Percentiles rank a stretch among this genome's conserved stretches.
These are phyloP conservation scores for Aradophagus sp. DNA, from an alignment of 1,140 invertebrate species.

Conservation along the genomic window DNA sequence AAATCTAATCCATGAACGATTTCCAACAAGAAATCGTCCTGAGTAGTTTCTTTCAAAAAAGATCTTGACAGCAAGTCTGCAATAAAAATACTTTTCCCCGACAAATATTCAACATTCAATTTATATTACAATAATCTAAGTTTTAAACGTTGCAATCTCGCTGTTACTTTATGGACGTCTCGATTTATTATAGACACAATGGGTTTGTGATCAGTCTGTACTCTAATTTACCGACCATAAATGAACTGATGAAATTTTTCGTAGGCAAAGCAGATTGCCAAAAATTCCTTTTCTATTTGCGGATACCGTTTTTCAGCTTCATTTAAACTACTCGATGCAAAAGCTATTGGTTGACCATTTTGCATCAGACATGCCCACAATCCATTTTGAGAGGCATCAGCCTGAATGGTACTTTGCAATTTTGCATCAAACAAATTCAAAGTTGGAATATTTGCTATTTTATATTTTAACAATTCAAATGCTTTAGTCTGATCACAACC, in stretches of 20 bases:
- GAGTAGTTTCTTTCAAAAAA: too few relatives aligned
- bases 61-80: too few relatives aligned
- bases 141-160: too few relatives aligned
- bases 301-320: constrained; percentile 64
- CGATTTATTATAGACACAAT: constrained; percentile 43
- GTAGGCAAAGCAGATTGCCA: constrained; percentile 64
- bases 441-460: constrained; percentile 53
- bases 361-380: constrained; percentile 70
- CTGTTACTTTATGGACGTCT: too few relatives aligned
- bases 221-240: constrained; percentile 54
- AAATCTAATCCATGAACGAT: too few relatives aligned
- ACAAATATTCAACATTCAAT: too few relatives aligned
- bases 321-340: constrained; percentile 45
- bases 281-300: constrained; percentile 71
- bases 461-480: constrained; percentile 57
- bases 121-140: too few relatives aligned
- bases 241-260: constrained; percentile 63
- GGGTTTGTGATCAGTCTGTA: constrained; percentile 68
- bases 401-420: constrained; percentile 56
- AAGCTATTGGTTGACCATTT: constrained; percentile 43
- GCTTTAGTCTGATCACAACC: too few relatives aligned
- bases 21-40: too few relatives aligned
- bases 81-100: too few relatives aligned
- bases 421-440: constrained; percentile 57
- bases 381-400: constrained; percentile 66